Conservation (phyloP, 2,888 invertebrate species). For the Luperina testacea region DNA sequence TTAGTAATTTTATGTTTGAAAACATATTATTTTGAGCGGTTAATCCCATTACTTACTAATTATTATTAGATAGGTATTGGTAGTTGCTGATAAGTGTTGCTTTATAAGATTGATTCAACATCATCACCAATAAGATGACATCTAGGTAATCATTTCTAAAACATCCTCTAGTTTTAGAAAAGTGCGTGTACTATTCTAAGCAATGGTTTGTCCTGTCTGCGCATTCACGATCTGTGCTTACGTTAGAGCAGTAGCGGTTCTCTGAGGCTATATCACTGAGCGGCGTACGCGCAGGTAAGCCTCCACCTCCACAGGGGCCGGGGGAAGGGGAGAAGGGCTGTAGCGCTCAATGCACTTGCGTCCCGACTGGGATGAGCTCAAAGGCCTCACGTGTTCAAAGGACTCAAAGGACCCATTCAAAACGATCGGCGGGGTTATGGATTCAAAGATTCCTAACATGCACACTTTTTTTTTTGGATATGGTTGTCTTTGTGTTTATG, state of each 20-base stretch:
- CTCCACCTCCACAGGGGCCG: slow-evolving; percentile 58
- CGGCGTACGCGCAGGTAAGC: slow-evolving; percentile 84
- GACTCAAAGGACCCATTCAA: slow-evolving; percentile 55
- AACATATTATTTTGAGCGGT: too few species aligned
- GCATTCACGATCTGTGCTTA: slow-evolving; percentile 70
- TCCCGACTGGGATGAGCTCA: slow-evolving; percentile 63
- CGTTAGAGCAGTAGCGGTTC: slow-evolving; percentile 78
- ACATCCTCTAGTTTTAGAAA: neutral
- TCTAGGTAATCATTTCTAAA: neutral
- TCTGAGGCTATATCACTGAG: slow-evolving; percentile 77
- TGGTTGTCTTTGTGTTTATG: neutral
- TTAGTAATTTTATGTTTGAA: neutral
- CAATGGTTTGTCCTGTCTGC: slow-evolving; percentile 53
- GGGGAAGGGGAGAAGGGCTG: slow-evolving; percentile 52
- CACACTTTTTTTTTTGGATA: neutral
- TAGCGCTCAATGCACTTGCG: slow-evolving; percentile 81
- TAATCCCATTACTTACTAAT: neutral
- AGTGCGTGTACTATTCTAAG: neutral
- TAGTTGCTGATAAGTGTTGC: neutral
- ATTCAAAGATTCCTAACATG: slow-evolving; percentile 11
- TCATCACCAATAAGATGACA: neutral
- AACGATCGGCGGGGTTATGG: slow-evolving; percentile 31
- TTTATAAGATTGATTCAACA: neutral
- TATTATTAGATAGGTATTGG: neutral
- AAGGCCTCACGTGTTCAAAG: slow-evolving; percentile 64